A percentile compares a stretch with the other conserved stretches of the same genome.
These are phyloP conservation scores for Hestina assimilis DNA, from an alignment of 1,140 invertebrate species.

Conservation along the genomic window DNA sequence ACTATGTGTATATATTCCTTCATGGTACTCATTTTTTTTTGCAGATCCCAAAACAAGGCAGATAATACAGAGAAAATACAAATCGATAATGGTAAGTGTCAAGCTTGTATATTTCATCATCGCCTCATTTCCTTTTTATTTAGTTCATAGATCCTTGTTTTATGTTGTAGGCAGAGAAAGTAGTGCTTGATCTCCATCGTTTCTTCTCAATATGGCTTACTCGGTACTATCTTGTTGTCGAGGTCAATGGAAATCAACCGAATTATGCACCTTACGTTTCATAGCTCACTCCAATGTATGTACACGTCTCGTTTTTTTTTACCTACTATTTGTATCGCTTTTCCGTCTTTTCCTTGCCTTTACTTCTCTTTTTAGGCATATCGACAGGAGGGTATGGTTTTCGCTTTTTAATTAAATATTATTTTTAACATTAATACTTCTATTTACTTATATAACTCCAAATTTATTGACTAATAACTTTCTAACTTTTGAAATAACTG, in stretches of 20 bases:
- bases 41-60: conserved; percentile 98
- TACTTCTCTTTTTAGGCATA: neutral
- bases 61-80: conserved; percentile 97
- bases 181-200: conserved; percentile 75
- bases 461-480: neutral
- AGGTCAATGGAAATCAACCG: conserved; percentile 55
- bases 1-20: too few species aligned
- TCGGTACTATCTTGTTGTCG: conserved; percentile 64
- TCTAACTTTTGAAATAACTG: neutral
- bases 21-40: conserved; percentile 63
- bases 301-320: conserved; percentile 55
- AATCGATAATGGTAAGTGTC: conserved; percentile 96
- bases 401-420: neutral
- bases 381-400: neutral
- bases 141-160: conserved; percentile 42
- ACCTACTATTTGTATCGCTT: conserved; percentile 15
- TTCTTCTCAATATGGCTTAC: conserved; percentile 75
- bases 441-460: too few species aligned
- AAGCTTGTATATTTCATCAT: neutral
- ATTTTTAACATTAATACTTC: too few species aligned
- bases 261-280: conserved; percentile 64
- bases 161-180: conserved; percentile 76
- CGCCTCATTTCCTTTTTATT: conserved; percentile 39
- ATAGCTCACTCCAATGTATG: conserved; percentile 66
- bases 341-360: neutral